Conservation (phyloP, 2,797 vertebrate species). For the Valencia hispanica region DNA sequence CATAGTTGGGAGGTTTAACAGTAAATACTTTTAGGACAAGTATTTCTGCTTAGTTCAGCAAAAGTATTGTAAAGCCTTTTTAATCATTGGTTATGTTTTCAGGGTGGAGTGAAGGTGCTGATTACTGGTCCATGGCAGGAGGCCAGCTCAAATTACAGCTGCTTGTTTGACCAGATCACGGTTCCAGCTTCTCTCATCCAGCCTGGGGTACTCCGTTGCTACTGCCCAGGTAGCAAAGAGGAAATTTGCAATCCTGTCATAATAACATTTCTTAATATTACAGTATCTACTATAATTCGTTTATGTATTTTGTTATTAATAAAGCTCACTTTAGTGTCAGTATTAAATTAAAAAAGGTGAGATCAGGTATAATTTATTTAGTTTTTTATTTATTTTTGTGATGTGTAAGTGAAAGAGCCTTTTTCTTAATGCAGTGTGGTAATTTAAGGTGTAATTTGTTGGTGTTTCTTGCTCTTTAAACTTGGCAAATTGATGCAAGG, state of each 20-base stretch:
- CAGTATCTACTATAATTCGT: not conserved
- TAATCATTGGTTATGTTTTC: slow-evolving; percentile 34
- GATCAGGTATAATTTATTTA: not conserved
- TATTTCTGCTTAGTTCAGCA: not conserved
- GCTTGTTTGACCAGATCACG: slow-evolving; percentile 98
- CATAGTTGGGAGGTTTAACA: slow-evolving; percentile 58
- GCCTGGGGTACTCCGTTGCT: slow-evolving; percentile 97
- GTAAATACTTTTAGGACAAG: not conserved
- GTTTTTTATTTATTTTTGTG: not conserved
- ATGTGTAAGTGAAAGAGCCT: not conserved
- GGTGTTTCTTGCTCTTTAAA: not conserved
- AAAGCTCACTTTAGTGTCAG: not conserved
- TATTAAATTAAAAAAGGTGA: not conserved
- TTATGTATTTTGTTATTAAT: not conserved
- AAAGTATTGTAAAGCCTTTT: slow-evolving; percentile 18
- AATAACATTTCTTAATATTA: not conserved
- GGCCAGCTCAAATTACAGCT: slow-evolving; percentile 97
- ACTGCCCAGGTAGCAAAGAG: slow-evolving; percentile 93
- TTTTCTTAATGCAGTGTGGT: not conserved
- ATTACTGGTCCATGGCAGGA: slow-evolving; percentile 99
- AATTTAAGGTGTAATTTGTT: not conserved
- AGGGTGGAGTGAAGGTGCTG: slow-evolving; percentile 99
- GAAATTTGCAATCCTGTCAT: not conserved
- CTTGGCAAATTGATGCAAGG: not conserved
- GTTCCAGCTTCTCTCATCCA: slow-evolving; percentile 98